These are phyloP conservation scores for Nasonia longicornis DNA, from an alignment of 1,140 invertebrate species.

Conservation along the genomic window DNA sequence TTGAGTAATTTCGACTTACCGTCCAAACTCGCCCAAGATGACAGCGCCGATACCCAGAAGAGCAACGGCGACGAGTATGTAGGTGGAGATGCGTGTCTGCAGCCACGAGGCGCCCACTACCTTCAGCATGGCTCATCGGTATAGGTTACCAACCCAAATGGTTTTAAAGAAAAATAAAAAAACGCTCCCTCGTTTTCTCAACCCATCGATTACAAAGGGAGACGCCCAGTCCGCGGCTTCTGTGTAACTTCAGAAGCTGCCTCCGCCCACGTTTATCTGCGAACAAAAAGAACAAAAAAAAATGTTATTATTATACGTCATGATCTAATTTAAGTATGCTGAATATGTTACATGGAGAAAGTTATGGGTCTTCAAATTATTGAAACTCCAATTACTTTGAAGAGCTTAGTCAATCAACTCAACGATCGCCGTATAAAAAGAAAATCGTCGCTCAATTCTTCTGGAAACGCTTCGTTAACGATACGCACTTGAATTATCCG, in stretches of 20 bases:
- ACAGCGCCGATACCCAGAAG: constrained; percentile 77
- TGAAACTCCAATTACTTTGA: no score
- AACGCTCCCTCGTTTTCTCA: constrained; percentile 60
- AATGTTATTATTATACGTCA: not conserved
- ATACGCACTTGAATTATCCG: not conserved
- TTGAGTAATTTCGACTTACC: constrained; percentile 62
- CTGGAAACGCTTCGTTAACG: not conserved
- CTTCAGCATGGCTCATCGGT: constrained; percentile 76
- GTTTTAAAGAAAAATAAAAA: constrained; percentile 53
- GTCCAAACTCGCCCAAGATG: constrained; percentile 76
- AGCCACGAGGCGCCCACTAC: constrained; percentile 83
- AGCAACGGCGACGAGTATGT: constrained; percentile 76
- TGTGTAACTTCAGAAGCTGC: constrained; percentile 43
- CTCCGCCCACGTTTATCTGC: constrained; percentile 38
- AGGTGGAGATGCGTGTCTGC: constrained; percentile 79
- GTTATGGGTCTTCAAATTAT: no score
- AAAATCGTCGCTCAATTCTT: no score
- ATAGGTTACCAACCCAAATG: constrained; percentile 35
- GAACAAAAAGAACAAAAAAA: constrained; percentile 45
- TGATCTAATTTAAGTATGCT: no score
- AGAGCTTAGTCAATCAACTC: no score
- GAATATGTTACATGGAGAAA: no score
- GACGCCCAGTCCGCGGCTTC: constrained; percentile 52
- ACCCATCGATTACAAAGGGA: constrained; percentile 67
- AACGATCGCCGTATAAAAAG: no score